phyloP scores from a whole-genome alignment of 2,113 vertebrate species.

The Pantherophis guttatus region DNA sequence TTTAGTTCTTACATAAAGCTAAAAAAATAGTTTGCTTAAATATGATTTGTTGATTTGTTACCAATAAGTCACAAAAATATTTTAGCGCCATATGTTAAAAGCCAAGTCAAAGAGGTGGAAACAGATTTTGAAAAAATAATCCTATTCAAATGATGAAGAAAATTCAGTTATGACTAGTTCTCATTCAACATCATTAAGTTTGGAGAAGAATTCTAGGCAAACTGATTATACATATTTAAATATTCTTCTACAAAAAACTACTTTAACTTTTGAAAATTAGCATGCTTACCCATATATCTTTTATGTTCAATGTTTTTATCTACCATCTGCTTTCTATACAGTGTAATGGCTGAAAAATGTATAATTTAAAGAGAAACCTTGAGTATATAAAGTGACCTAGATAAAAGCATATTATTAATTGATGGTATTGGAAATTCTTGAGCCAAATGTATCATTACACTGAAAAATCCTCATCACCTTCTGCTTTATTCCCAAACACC shows the following conservation, averaged over 20 bases:
- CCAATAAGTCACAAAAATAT: background rate
- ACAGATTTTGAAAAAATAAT: background rate
- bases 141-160: background rate
- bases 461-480: background rate
- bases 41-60: background rate
- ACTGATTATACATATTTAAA: background rate
- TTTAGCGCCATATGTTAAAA: background rate
- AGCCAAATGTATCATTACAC: background rate
- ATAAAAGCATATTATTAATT: background rate
- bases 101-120: background rate
- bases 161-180: background rate
- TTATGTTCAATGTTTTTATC: background rate
- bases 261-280: background rate
- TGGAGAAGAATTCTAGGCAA: background rate
- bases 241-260: background rate
- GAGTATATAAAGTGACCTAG: background rate
- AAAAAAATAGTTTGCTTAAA: background rate
- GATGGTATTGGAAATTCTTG: background rate
- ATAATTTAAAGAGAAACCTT: background rate
- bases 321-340: background rate
- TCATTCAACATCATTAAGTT: background rate
- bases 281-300: background rate
- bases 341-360: background rate
- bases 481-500: background rate
- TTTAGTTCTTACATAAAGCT: background rate